These are phyloP conservation scores for Hololepta plana DNA, from an alignment of 2,888 invertebrate genomes.

Conservation along the genomic window DNA sequence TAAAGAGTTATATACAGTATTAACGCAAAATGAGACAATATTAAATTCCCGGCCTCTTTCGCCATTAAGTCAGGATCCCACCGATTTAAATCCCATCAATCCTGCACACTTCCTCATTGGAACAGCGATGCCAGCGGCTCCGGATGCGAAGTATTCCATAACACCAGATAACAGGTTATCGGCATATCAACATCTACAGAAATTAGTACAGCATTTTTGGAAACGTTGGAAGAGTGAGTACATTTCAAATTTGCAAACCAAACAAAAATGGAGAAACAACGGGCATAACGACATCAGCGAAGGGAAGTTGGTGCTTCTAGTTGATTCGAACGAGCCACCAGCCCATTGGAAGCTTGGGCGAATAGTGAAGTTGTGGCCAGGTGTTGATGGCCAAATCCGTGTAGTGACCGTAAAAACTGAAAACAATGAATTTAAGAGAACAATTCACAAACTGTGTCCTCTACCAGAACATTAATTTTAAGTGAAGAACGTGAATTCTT, in stretches of 20 bases:
- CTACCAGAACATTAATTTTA: too few species aligned
- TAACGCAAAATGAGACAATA: slow-evolving; percentile 15
- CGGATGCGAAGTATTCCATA: slow-evolving; percentile 9
- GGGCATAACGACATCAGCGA: too few species aligned
- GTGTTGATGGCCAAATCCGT: too few species aligned
- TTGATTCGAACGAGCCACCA: too few species aligned
- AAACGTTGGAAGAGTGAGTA: slow-evolving; percentile 13
- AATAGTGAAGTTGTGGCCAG: too few species aligned
- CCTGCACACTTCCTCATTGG: slow-evolving; percentile 16
- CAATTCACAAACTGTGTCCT: too few species aligned
- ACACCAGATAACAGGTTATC: slow-evolving; percentile 8
- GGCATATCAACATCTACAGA: slow-evolving; percentile 12
- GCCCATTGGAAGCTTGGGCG: too few species aligned
- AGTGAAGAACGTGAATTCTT: too few species aligned
- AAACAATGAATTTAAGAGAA: too few species aligned
- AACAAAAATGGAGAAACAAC: slow-evolving; percentile 12
- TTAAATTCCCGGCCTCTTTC: slow-evolving; percentile 16
- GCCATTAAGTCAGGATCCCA: slow-evolving; percentile 14
- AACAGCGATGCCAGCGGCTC: slow-evolving; percentile 10
- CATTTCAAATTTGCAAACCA: slow-evolving; percentile 11
- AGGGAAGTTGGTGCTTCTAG: too few species aligned
- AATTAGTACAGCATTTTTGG: slow-evolving; percentile 12
- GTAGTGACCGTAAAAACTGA: too few species aligned
- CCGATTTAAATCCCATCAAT: slow-evolving; percentile 12
- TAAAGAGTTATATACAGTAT: slow-evolving; percentile 7